Conservation (phyloP, 2,113 vertebrate genomes). For the Chionodraco myersi region DNA sequence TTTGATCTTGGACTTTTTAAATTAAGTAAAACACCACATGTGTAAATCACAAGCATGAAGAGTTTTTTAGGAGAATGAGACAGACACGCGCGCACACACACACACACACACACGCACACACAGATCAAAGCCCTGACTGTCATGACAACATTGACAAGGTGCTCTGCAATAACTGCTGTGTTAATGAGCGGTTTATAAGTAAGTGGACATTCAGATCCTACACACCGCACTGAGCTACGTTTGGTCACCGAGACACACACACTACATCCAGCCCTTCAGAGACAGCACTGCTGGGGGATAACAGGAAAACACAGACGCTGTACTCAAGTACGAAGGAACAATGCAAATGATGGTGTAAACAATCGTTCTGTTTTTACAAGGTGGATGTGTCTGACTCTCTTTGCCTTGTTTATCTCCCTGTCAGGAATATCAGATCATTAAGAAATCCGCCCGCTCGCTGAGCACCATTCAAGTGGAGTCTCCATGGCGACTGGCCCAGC, state of each 20-base stretch:
- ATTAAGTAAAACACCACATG: neutral
- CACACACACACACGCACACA: neutral
- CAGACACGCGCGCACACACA: too few species aligned
- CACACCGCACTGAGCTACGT: neutral
- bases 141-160: slow-evolving; percentile 11
- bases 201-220: neutral
- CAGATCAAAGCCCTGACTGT: slow-evolving; percentile 24
- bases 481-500: slow-evolving; percentile 96
- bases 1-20: too few species aligned
- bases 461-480: slow-evolving; percentile 97
- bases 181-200: slow-evolving; percentile 25
- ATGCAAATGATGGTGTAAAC: neutral
- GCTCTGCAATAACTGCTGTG: slow-evolving; percentile 21
- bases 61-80: neutral
- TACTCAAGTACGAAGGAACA: neutral
- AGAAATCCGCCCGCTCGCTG: slow-evolving; percentile 94
- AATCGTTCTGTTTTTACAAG: neutral
- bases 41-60: neutral
- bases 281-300: neutral
- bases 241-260: neutral
- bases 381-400: neutral
- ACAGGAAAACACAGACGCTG: neutral
- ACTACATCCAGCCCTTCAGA: neutral
- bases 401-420: slow-evolving; percentile 19
- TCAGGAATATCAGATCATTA: slow-evolving; percentile 94